Base-by-base conservation (phyloP, 2,113 vertebrate species). In the Gambusia affinis region DNA sequence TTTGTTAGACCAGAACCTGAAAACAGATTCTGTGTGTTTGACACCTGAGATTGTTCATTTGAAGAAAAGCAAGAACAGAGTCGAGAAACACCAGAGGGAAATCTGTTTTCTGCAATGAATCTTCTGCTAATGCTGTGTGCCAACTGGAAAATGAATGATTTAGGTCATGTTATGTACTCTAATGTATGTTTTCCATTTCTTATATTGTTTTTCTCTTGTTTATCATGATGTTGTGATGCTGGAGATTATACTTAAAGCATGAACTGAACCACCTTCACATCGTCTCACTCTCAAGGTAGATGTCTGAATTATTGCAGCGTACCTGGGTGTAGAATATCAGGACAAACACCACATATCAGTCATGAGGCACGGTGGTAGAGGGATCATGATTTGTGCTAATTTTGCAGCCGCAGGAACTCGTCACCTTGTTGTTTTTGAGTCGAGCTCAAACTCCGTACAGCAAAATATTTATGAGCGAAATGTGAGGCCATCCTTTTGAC, bases 1-100 rank as follows among this genome's bases (percentile, higher is more conserved):
- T 80, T 79, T 73, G 39, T 86, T 70, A 44, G 62, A 24, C 57
- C 68, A 31, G 35, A 65, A 17, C 47, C 60, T 12, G 62, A 79
- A 44, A 28, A 39, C 62, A 19, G 22, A 37, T 60, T 30, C n/a
- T 60, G 67, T 42, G 37, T 67, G 60, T 63, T 70, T 75, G 47
- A 51, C 70, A 15, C 8, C 61, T 62, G 62, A 78, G 60, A 76
- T 60, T 15, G 57, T 68, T 67, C 68, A 63, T 75, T 75, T 44
- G 1, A 51, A 24, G 39, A 71, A 57, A 73, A 11, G 22, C 17
- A 31, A 47, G 0, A 8, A 4, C 5, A 19, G n/a, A 44, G 63
- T 47, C 64, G 4, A 62, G 47, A 1, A 22, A n/a, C 51, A 57
- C 17, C 51, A 8, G 14, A 60, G 2, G 30, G 27, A 15, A 29